Evolutionary conservation across 2,888 invertebrate species (phyloP).

Genomic region (Ennomos quercinarius): DNA sequence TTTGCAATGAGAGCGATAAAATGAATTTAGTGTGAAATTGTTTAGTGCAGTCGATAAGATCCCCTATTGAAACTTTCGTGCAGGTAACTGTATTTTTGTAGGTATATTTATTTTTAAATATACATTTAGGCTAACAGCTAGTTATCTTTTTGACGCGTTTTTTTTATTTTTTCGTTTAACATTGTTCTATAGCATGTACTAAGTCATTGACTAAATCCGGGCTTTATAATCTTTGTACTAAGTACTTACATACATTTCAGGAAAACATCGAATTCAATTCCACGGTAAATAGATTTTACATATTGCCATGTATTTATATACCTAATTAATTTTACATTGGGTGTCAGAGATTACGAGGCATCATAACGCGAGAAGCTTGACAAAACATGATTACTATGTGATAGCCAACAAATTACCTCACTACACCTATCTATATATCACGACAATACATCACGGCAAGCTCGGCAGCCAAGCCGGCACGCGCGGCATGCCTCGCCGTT

Average conservation of each 20-base stretch:
- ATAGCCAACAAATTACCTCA: conserved; percentile 7
- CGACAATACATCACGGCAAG: conserved; percentile 25
- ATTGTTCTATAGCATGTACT: no score
- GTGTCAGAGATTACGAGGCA: no score
- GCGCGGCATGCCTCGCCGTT: conserved; percentile 45
- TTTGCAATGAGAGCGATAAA: conserved; percentile 24
- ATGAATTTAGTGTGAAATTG: conserved; percentile 29
- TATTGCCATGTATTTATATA: no score
- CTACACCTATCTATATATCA: conserved; percentile 1
- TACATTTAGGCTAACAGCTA: no score
- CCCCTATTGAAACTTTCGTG: conserved; percentile 56
- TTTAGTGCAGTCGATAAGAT: conserved; percentile 42
- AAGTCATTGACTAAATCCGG: no score
- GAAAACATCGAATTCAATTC: no score
- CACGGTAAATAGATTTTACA: not conserved
- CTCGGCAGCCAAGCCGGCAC: conserved; percentile 25
- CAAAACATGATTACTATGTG: conserved; percentile 3
- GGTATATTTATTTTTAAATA: no score
- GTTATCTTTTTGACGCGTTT: no score
- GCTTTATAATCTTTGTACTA: no score
- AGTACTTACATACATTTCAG: no score
- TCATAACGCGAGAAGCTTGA: not conserved
- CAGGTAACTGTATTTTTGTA: conserved; percentile 34
- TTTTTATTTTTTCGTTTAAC: no score
- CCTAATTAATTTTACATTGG: no score